Percentiles rank a stretch among this genome's conserved stretches.
Evolutionary conservation across 2,113 vertebrate genomes (phyloP).

Genomic region (Nothocercus nigrocapillus): DNA sequence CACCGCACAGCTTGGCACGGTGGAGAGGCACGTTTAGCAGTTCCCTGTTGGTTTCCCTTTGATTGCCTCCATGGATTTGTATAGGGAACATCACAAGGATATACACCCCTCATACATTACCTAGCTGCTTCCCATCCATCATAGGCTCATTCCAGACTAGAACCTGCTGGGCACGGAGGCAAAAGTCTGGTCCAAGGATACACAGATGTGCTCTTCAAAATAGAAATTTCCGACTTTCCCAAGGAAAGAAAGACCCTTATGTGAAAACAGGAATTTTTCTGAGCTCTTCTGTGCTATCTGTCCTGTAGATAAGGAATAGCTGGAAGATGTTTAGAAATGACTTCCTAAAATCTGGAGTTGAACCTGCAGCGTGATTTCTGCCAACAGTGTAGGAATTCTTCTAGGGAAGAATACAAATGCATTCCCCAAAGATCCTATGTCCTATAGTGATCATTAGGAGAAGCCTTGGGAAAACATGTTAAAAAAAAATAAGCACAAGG

Average conservation of each 20-base stretch:
- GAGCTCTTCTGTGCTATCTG: not conserved
- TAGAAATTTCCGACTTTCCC: not conserved
- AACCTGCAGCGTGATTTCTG: not conserved
- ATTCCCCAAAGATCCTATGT: not conserved
- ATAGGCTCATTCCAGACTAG: not conserved
- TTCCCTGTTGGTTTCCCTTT: not conserved
- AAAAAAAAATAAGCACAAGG: not conserved
- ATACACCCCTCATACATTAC: not conserved
- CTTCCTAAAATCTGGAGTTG: not conserved
- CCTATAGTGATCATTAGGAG: not conserved
- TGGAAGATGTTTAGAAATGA: conserved; percentile 20
- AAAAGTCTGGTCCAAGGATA: not conserved
- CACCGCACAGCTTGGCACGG: not conserved
- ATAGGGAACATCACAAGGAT: not conserved
- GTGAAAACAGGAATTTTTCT: not conserved
- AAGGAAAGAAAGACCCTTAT: not conserved
- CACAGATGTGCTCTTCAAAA: not conserved
- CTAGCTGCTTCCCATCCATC: not conserved
- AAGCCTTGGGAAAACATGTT: not conserved
- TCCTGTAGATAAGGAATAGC: not conserved
- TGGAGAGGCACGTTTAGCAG: not conserved
- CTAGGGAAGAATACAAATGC: not conserved
- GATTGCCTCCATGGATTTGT: not conserved
- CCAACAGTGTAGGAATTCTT: not conserved
- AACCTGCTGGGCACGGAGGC: not conserved